phyloP scores from a whole-genome alignment of 2,113 vertebrate genomes.

The Dipodomys stephensi region DNA sequence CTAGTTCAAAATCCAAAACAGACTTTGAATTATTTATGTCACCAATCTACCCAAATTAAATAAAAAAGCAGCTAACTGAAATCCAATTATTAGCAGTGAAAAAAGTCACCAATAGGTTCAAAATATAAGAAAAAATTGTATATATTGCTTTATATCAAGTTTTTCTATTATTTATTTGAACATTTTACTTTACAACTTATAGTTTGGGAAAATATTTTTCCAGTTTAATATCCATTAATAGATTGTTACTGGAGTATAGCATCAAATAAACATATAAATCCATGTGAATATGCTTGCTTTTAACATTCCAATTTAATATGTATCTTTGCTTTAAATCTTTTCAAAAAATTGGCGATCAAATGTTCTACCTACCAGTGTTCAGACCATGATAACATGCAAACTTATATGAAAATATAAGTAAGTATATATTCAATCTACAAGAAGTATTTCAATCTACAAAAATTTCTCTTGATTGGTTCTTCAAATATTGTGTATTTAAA shows the following conservation, averaged over 20 bases:
- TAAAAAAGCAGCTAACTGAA: neutral
- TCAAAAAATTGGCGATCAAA: neutral
- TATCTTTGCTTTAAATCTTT: neutral
- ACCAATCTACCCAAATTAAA: neutral
- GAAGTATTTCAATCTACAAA: neutral
- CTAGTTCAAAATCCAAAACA: neutral
- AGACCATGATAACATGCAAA: neutral
- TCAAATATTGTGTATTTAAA: neutral
- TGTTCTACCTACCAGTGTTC: neutral
- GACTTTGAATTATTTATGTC: neutral
- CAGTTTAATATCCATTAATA: neutral
- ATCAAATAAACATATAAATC: neutral
- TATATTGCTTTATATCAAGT: neutral
- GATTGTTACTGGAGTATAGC: neutral
- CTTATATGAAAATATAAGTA: neutral
- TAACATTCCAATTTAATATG: neutral
- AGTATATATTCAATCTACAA: neutral
- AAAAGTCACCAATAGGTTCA: neutral
- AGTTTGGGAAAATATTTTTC: neutral
- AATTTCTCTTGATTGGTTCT: neutral
- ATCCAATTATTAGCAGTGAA: neutral
- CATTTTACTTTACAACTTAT: slow-evolving; percentile 7
- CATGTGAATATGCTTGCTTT: neutral
- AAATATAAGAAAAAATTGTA: neutral
- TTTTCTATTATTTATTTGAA: neutral